A percentile compares a stretch with the other conserved stretches of the same genome.
Conservation (phyloP, 2,113 vertebrate genomes). For the Lota lota region DNA sequence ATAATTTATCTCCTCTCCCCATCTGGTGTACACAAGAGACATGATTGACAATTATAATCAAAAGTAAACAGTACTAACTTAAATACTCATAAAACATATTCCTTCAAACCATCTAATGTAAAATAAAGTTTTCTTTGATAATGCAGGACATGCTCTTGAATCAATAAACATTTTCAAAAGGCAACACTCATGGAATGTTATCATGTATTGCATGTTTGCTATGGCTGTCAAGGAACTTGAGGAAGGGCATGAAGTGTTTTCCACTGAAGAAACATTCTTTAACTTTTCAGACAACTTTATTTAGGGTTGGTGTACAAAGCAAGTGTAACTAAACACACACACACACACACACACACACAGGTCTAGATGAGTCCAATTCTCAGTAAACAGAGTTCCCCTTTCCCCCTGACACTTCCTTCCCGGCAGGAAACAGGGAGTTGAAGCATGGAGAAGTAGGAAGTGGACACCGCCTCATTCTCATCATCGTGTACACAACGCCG, state of each 20-base stretch:
- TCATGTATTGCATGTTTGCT: conserved; percentile 1
- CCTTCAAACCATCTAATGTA: too few relatives aligned
- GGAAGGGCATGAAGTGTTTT: conserved; percentile 14
- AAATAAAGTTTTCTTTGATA: too few relatives aligned
- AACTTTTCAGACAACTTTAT: conserved; percentile 41
- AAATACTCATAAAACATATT: too few relatives aligned
- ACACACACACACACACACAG: conserved; percentile 11
- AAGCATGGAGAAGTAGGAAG: conserved; percentile 46
- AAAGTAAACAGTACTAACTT: background rate
- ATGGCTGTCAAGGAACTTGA: conserved; percentile 19
- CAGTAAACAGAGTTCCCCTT: conserved; percentile 47
- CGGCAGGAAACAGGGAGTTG: conserved; percentile 41
- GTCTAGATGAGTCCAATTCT: conserved; percentile 29
- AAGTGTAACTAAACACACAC: background rate
- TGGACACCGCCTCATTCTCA: conserved; percentile 17
- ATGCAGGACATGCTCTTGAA: background rate
- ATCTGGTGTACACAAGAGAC: conserved; percentile 71
- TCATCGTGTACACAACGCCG: conserved; percentile 10
- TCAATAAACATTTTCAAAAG: conserved; percentile 1
- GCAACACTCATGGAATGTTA: conserved; percentile 20
- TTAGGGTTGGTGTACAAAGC: conserved; percentile 19
- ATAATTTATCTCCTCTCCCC: conserved; percentile 85
- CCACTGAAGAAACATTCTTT: conserved; percentile 22
- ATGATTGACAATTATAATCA: conserved; percentile 9
- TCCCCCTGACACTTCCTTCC: conserved; percentile 36